Evolutionary conservation across 2,797 vertebrate species (phyloP).

Genomic region (Eospalax fontanierii): DNA sequence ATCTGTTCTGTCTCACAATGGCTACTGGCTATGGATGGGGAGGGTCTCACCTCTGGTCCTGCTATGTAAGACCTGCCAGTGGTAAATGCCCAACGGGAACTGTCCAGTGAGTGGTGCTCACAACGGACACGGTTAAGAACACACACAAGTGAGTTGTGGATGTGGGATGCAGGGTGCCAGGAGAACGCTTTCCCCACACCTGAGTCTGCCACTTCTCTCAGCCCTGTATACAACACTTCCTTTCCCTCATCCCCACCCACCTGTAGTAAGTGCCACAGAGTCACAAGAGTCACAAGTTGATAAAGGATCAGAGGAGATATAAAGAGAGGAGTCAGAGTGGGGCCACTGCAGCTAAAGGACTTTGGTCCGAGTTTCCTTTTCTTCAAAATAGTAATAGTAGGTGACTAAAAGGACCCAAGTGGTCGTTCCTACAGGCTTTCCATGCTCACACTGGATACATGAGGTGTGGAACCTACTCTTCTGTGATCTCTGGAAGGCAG

Average conservation of each 20-base stretch:
- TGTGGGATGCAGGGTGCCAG: background rate
- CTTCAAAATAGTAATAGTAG: background rate
- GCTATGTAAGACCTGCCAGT: background rate
- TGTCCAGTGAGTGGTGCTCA: background rate
- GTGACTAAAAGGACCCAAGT: background rate
- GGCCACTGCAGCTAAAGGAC: background rate
- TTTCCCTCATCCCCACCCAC: background rate
- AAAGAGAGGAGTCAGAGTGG: background rate
- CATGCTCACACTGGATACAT: background rate
- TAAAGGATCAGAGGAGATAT: background rate
- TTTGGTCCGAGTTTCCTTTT: slow-evolving; percentile 32
- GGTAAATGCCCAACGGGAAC: background rate
- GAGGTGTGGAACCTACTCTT: background rate
- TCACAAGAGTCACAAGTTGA: background rate
- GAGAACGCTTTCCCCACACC: background rate
- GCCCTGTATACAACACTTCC: background rate
- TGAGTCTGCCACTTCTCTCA: background rate
- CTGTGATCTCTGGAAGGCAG: background rate
- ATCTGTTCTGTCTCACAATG: background rate
- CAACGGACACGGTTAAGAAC: background rate
- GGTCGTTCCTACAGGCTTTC: background rate
- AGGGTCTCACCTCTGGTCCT: background rate
- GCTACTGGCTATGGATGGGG: background rate
- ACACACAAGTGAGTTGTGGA: background rate
- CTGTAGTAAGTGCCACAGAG: background rate